Evolutionary conservation across 2,888 invertebrate species (phyloP).

Genomic region (Spialia ferax): DNA sequence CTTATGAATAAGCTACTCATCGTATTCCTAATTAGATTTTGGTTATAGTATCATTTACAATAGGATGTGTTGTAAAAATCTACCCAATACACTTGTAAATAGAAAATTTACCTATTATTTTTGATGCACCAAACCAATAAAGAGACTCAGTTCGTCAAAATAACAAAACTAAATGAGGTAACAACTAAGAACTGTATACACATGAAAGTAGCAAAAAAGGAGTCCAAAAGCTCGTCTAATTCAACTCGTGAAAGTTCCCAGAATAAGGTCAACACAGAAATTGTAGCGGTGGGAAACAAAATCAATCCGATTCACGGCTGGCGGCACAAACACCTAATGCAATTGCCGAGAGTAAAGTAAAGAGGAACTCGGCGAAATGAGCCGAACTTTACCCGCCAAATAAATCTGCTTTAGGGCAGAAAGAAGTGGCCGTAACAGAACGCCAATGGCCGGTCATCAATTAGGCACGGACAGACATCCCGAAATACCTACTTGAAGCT

Average conservation of each 20-base stretch:
- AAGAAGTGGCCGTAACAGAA: slow-evolving; percentile 29
- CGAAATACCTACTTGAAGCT: background rate
- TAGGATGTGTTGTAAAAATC: no score
- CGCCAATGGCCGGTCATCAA: slow-evolving; percentile 33
- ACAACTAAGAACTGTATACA: background rate
- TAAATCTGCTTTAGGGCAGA: slow-evolving; percentile 29
- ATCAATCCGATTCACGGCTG: slow-evolving; percentile 28
- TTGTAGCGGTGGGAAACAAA: slow-evolving; percentile 25
- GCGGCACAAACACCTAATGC: slow-evolving; percentile 34
- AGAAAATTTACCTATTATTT: no score
- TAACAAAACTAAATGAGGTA: background rate
- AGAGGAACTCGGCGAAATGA: slow-evolving; percentile 29
- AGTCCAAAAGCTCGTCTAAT: slow-evolving; percentile 11
- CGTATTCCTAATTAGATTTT: background rate
- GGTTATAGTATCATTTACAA: no score
- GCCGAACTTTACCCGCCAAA: slow-evolving; percentile 35
- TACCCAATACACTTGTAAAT: no score
- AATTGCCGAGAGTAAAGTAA: slow-evolving; percentile 32
- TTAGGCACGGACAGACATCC: slow-evolving; percentile 23
- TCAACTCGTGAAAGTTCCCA: slow-evolving; percentile 5
- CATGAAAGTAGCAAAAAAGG: background rate
- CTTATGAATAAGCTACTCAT: background rate
- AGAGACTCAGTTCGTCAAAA: background rate
- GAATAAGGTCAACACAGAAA: slow-evolving; percentile 27
- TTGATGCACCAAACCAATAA: no score